Base-by-base conservation (phyloP, 2,888 invertebrate species). In the Pollenia griseotomentosa region DNA sequence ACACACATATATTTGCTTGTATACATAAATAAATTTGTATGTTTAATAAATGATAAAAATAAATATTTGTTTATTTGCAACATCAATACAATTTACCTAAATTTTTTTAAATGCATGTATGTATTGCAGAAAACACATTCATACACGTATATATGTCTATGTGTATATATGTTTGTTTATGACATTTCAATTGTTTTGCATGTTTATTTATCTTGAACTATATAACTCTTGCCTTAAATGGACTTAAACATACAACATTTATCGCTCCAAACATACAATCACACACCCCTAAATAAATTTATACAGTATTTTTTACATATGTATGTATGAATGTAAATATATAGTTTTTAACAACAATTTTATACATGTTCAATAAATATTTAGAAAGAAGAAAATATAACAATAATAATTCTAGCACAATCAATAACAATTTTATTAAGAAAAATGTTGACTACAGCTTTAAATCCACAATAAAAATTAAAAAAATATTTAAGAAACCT, bases 11-110 rank as follows among this genome's bases (percentile, higher is more conserved):
- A n/a, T 16, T n/a, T 19, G 19, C 5, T 11, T 55, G 10, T 55
- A 44, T 16, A 19, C 2, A 10, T 12, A 33, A 55, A 16, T 44
- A 65, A 14, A 48, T 40, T 12, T 33, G 7, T 42, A n/a, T 71
- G 8, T 51, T n/a, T 51, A 19, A 42, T 75, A 75, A 65, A 77
- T 53, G 16, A n/a, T 63, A 63, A 51, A 63, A 61, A 74, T 14
- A 75, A 55, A 66, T 55, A 16, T 66, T 78, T 79, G 48, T 68
- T 79, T 79, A 51, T 59, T 59, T 79, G 12, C 42, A 70, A 68
- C 78, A 79, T 59, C 68, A 68, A 59, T 70, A 59, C 19, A 79
- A 79, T 70, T 70, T 79, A 79, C 19, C 23, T 42, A 70, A 70
- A 70, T 70, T 23, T 53, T 70, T 79, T 61, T 51, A 59, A 61